Evolutionary conservation across 2,113 vertebrate species (phyloP), one percentile per base, ranked within the genome.

Genomic region (Eulemur rufifrons): DNA sequence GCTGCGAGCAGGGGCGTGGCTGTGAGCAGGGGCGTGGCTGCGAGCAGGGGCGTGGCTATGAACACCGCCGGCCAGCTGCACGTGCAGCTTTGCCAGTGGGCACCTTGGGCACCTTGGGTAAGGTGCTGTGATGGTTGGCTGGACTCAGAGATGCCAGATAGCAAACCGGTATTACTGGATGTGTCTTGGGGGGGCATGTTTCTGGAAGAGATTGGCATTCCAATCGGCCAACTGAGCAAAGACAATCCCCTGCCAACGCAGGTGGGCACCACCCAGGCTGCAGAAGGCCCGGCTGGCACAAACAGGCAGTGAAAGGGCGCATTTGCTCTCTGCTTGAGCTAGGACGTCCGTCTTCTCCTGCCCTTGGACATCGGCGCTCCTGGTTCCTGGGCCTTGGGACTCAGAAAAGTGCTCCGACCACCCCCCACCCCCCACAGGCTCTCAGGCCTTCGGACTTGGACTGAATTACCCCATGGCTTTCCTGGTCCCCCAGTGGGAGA

Each of bases 401-500:
- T 52, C 15, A 9, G 73, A 47, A 18, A 17, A 76, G 73, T 4
- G 10, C 27, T 18, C 32, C 47, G 73, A 15, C 73, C 71, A 42
- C 3, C 7, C 42, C 13, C 71, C 25, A 74, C 27, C 39, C 42
- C 73, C 71, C 8, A 47, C 42, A 45, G 1, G 8, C 27, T 47
- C 42, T 47, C 47, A 76, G 73, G 73, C 73, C 73, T 76, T 47
- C 7, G 23, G 21, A 73, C 39, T 42, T 11, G 14, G 37, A 73
- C 69, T 27, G 39, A 42, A 27, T 42, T 14, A 27, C 0, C 0
- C 39, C 12, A 0, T 39, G 13, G 39, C 5, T 14, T 23, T 73
- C 23, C 37, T 14, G 37, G 11, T 73, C 25, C 69, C 39, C 21
- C 5, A 3, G 37, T 27, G 39, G 42, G 7, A 4, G 42, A 45